A percentile compares a stretch with the other conserved stretches of the same genome.
Evolutionary conservation across 2,797 vertebrate genomes (phyloP).

Genomic region (Hoplostethus mediterraneus): DNA sequence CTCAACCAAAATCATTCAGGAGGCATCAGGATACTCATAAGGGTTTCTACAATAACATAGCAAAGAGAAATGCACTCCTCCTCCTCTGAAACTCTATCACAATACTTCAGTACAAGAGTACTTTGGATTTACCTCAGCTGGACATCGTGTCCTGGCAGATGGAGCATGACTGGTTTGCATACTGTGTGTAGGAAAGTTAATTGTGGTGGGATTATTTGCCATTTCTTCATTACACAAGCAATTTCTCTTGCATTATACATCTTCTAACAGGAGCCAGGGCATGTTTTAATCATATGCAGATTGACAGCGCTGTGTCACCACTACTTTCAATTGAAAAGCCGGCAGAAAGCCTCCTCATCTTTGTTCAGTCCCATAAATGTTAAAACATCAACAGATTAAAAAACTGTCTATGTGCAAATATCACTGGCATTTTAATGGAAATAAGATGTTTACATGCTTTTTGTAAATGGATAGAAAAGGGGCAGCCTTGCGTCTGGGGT

Average conservation of each 20-base stretch:
- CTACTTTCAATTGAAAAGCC: conserved; percentile 70
- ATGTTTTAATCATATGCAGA: conserved; percentile 85
- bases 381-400: conserved; percentile 78
- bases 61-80: conserved; percentile 3
- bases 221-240: conserved; percentile 83
- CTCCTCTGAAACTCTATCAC: conserved; percentile 31
- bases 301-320: conserved; percentile 80
- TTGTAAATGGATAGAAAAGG: conserved; percentile 63
- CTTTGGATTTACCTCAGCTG: conserved; percentile 60
- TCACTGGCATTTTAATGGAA: conserved; percentile 76
- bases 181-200: conserved; percentile 73
- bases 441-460: conserved; percentile 75
- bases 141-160: conserved; percentile 68
- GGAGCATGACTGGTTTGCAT: conserved; percentile 73
- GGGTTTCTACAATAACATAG: conserved; percentile 5
- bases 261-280: conserved; percentile 74
- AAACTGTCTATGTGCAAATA: conserved; percentile 75
- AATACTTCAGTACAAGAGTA: conserved; percentile 43
- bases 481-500: conserved; percentile 54
- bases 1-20: conserved; percentile 1
- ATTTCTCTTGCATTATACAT: conserved; percentile 83
- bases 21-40: conserved; percentile 4
- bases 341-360: conserved; percentile 61
- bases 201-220: conserved; percentile 83
- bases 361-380: conserved; percentile 65